Evolutionary conservation across 2,113 vertebrate species (phyloP).

Genomic region (Microtus richardsoni): DNA sequence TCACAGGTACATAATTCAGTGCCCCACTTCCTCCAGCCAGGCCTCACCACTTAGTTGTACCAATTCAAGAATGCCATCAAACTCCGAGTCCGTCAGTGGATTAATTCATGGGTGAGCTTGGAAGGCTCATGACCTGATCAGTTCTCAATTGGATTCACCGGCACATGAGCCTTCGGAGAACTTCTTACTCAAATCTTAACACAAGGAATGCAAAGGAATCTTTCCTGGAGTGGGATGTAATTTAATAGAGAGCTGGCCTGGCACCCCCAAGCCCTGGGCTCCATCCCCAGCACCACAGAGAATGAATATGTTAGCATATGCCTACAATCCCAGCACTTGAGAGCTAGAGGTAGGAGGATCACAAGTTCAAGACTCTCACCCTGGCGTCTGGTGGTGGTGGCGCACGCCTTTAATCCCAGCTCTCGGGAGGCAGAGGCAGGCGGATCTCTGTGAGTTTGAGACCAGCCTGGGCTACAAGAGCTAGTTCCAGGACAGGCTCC

Average conservation of each 20-base stretch:
- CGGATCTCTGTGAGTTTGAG: too few species aligned
- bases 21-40: not conserved
- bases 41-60: not conserved
- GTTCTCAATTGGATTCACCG: not conserved
- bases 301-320: not conserved
- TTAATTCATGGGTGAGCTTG: not conserved
- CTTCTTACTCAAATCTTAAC: not conserved
- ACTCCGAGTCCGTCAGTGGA: not conserved
- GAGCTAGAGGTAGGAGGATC: not conserved
- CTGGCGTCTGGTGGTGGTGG: too few species aligned
- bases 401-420: too few species aligned
- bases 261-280: not conserved
- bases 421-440: too few species aligned
- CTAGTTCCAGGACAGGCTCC: too few species aligned
- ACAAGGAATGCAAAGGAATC: not conserved
- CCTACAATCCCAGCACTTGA: not conserved
- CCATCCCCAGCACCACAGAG: not conserved
- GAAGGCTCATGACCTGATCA: too few species aligned
- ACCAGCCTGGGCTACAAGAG: too few species aligned
- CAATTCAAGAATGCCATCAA: not conserved
- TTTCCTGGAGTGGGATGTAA: not conserved
- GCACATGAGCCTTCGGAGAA: not conserved
- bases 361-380: not conserved
- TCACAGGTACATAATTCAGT: not conserved
- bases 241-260: not conserved